Base-by-base conservation (phyloP, 1,140 invertebrate species). In the Nephila pilipes region DNA sequence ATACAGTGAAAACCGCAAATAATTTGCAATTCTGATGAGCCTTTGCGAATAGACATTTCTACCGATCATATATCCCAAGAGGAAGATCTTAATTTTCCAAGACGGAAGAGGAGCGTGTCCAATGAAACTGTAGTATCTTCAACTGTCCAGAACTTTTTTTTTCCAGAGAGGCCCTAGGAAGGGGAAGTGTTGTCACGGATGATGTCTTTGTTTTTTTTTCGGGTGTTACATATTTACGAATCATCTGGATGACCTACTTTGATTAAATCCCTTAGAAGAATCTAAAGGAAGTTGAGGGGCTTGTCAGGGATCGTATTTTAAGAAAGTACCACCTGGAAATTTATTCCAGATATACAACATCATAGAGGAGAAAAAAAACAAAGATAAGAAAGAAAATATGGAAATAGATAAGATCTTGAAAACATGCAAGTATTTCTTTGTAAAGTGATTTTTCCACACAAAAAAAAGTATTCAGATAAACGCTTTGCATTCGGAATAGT, bases 81-180 rank as follows among this genome's bases (percentile, higher is more conserved):
- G 65, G 65, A 32, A 75, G 65, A 32, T 75, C 65, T 75, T 75
- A 75, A 75, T 75, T 75, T 36, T 75, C 65, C 65, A 16, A 29
- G 29, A 16, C 25, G 25, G 14, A 75, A 25, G 25, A 29, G n/a
- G 29, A 75, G 65, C 65, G 65, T 75, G 65, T 75, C 65, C 65
- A 36, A 75, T 14, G 14, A 32, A 29, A 75, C 32, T 75, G 65
- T 32, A 2, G 14, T 75, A 75, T 75, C 65, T 18, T 75, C 0
- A 25, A 22, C 60, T 65, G 60, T 65, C 6, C n/a, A 20, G 38
- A 46, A 8, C 2, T 46, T 8, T 38, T 38, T 38, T 38, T 6
- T 58, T 3, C 2, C 65, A 32, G 25, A 25, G 25, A 75, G 65
- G 65, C 65, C 65, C 16, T 25, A 12, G 38, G 0, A 46, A 16